Evolutionary conservation across 2,113 vertebrate species (phyloP).

Genomic region (Anser cygnoides): DNA sequence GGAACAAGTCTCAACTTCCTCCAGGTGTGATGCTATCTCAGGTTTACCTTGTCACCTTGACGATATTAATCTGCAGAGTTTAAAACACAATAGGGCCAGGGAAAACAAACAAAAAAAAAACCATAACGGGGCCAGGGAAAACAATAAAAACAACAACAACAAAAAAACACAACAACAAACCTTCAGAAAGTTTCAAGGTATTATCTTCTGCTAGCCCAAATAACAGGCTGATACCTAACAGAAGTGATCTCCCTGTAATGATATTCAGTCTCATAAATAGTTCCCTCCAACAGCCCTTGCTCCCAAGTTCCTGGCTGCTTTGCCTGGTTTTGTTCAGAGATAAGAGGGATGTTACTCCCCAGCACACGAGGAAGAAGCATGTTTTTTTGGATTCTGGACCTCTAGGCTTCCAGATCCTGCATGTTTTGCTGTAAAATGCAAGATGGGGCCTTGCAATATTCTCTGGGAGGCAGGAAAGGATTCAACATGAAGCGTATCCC

Average conservation of each 20-base stretch:
- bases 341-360: fast-evolving
- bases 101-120: not conserved
- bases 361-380: not conserved
- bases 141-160: not conserved
- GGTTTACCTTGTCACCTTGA: not conserved
- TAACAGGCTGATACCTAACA: not conserved
- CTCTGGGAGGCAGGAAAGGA: not conserved
- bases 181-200: not conserved
- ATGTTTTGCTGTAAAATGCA: not conserved
- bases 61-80: not conserved
- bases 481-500: not conserved
- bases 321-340: not conserved
- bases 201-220: not conserved
- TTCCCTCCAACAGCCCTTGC: not conserved
- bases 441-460: not conserved
- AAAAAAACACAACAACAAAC: not conserved
- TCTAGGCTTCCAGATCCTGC: not conserved
- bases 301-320: not conserved
- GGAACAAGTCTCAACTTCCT: not conserved
- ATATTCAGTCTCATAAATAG: not conserved
- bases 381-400: not conserved
- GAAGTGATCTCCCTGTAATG: not conserved
- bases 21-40: not conserved
- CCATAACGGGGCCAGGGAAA: not conserved
- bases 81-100: not conserved